phyloP scores from a whole-genome alignment of 2,113 vertebrate species.

The Elanoides forficatus region DNA sequence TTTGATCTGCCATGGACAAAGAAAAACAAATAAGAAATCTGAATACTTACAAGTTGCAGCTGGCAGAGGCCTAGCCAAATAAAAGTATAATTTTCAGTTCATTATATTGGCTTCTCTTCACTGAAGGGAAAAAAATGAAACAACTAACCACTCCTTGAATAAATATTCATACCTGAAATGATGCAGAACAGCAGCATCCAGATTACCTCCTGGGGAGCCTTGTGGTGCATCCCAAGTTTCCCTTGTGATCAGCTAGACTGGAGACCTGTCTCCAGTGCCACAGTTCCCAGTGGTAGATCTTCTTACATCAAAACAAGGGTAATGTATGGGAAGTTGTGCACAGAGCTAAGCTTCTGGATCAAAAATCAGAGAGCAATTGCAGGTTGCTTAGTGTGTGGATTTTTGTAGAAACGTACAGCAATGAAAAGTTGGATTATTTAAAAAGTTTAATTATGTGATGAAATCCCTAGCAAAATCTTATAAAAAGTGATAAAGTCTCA shows the following conservation, averaged over 20 bases:
- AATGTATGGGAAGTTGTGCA: background rate
- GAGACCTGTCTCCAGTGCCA: background rate
- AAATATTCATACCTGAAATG: background rate
- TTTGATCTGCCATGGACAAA: background rate
- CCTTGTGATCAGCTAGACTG: background rate
- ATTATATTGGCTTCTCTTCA: background rate
- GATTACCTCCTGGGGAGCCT: background rate
- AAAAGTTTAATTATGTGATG: background rate
- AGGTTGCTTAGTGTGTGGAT: background rate
- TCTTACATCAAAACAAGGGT: background rate
- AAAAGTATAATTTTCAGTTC: background rate
- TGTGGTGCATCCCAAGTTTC: background rate
- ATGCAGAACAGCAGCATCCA: fast-evolving
- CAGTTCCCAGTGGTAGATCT: background rate
- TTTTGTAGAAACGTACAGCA: background rate
- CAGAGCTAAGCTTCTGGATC: background rate
- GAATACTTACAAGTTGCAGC: background rate
- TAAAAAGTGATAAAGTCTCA: background rate
- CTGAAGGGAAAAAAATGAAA: background rate
- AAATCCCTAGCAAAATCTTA: background rate
- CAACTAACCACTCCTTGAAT: background rate
- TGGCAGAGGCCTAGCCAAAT: background rate
- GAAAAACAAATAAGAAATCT: background rate
- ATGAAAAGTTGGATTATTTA: background rate
- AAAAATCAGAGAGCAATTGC: background rate